Evolutionary conservation across 2,888 invertebrate genomes (phyloP).

Genomic region (Blera fallax): DNA sequence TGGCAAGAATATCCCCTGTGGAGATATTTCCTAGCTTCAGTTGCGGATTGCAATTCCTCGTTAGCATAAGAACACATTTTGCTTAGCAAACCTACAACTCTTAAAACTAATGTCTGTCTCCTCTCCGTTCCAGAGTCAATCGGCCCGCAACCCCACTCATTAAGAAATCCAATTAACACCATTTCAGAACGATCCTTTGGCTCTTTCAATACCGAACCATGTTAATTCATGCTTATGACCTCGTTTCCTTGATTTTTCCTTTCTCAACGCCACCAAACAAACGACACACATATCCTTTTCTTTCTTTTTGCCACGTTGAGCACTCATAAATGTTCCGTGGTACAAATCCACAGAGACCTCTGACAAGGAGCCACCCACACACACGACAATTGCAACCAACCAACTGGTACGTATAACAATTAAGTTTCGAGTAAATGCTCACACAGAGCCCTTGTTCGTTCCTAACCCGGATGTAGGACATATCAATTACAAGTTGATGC

Average conservation of each 20-base stretch:
- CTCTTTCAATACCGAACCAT: slow-evolving; percentile 12
- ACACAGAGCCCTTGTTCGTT: slow-evolving; percentile 36
- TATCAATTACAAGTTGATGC: slow-evolving; percentile 70
- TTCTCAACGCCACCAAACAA: slow-evolving; percentile 30
- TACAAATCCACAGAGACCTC: slow-evolving; percentile 35
- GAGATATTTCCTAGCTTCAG: too few relatives aligned
- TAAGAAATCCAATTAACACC: slow-evolving; percentile 59
- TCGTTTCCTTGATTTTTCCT: slow-evolving; percentile 31
- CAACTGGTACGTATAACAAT: slow-evolving; percentile 48
- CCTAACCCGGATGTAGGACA: slow-evolving; percentile 64
- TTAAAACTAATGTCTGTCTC: background rate
- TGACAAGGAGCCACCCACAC: slow-evolving; percentile 6
- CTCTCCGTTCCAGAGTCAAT: background rate
- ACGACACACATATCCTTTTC: slow-evolving; percentile 34
- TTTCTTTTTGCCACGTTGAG: slow-evolving; percentile 25
- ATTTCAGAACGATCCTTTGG: slow-evolving; percentile 22
- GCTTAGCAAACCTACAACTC: too few relatives aligned
- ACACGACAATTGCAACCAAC: slow-evolving; percentile 21
- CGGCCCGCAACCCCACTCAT: slow-evolving; percentile 20
- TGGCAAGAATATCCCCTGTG: too few relatives aligned
- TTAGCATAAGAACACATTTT: too few relatives aligned
- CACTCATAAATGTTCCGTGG: slow-evolving; percentile 58
- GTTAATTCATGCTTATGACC: slow-evolving; percentile 49
- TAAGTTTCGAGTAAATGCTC: slow-evolving; percentile 63
- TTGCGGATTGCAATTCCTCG: too few relatives aligned